Percentiles rank a stretch among this genome's conserved stretches.
phyloP scores from a whole-genome alignment of 2,888 invertebrate genomes.

The Parochlus steinenii region DNA sequence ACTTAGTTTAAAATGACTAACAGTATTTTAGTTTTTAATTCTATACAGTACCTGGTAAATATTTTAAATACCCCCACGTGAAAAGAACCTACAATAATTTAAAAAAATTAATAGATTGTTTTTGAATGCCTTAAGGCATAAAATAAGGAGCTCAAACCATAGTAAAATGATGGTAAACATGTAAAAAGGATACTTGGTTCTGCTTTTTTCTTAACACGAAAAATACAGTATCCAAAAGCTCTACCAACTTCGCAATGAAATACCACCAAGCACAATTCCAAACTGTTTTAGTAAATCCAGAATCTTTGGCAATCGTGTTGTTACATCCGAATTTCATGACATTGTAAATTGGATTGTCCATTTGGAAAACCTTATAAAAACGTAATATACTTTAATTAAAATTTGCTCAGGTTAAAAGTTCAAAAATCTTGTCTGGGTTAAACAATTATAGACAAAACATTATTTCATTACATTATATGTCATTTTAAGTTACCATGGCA shows the following conservation, averaged over 20 bases:
- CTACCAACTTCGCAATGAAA: slow-evolving; percentile 45
- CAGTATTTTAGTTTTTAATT: too few species aligned
- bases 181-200: slow-evolving; percentile 66
- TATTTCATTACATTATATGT: too few species aligned
- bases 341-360: slow-evolving; percentile 3
- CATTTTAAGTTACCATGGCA: slow-evolving; percentile 22
- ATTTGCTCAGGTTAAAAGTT: not conserved
- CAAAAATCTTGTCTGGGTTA: not conserved
- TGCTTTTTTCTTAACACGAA: slow-evolving; percentile 69
- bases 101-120: slow-evolving; percentile 74
- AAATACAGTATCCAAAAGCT: slow-evolving; percentile 40
- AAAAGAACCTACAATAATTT: slow-evolving; percentile 70
- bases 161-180: slow-evolving; percentile 69
- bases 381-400: not conserved
- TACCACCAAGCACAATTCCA: slow-evolving; percentile 59
- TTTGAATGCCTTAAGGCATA: slow-evolving; percentile 82
- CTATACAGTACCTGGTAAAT: slow-evolving; percentile 58
- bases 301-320: not conserved
- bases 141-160: too few species aligned
- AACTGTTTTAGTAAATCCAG: slow-evolving; percentile 14
- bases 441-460: not conserved
- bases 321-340: not conserved
- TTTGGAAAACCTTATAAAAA: not conserved
- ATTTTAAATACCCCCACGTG: slow-evolving; percentile 65
- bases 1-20: too few species aligned